Evolutionary conservation across 1,140 invertebrate genomes (phyloP).

Genomic region (Trypoxylus dichotomus): DNA sequence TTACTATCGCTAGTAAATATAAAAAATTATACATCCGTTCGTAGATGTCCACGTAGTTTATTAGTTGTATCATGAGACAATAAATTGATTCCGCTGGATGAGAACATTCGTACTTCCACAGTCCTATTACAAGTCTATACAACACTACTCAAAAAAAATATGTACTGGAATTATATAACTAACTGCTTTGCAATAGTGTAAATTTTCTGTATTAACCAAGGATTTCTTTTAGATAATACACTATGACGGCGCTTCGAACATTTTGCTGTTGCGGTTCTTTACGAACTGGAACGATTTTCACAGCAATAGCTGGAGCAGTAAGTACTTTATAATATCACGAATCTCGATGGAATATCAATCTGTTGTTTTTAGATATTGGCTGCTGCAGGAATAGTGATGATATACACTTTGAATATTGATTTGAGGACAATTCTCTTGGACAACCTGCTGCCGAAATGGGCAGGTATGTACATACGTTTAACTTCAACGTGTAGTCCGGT

Average conservation of each 20-base stretch:
- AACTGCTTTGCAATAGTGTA: no score
- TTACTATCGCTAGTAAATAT: no score
- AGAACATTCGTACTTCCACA: no score
- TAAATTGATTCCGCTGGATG: no score
- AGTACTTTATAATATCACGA: slow-evolving; percentile 54
- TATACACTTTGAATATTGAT: slow-evolving; percentile 60
- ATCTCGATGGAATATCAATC: slow-evolving; percentile 51
- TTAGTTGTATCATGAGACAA: no score
- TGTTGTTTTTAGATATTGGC: slow-evolving; percentile 59
- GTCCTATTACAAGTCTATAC: no score
- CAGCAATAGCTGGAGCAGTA: slow-evolving; percentile 68
- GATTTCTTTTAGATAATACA: neutral
- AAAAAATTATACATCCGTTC: no score
- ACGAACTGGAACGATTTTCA: slow-evolving; percentile 69
- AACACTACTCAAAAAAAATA: no score
- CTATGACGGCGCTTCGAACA: slow-evolving; percentile 36
- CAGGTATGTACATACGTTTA: slow-evolving; percentile 42
- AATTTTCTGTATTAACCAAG: no score
- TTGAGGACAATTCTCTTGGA: slow-evolving; percentile 74
- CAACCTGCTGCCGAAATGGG: slow-evolving; percentile 59
- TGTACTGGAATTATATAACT: no score
- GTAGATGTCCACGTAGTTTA: no score
- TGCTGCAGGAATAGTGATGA: slow-evolving; percentile 60
- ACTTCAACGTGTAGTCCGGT: neutral
- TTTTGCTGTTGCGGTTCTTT: slow-evolving; percentile 68